These are phyloP conservation scores for Pollimyrus isidori DNA, from an alignment of 2,113 vertebrate species.

Conservation along the genomic window DNA sequence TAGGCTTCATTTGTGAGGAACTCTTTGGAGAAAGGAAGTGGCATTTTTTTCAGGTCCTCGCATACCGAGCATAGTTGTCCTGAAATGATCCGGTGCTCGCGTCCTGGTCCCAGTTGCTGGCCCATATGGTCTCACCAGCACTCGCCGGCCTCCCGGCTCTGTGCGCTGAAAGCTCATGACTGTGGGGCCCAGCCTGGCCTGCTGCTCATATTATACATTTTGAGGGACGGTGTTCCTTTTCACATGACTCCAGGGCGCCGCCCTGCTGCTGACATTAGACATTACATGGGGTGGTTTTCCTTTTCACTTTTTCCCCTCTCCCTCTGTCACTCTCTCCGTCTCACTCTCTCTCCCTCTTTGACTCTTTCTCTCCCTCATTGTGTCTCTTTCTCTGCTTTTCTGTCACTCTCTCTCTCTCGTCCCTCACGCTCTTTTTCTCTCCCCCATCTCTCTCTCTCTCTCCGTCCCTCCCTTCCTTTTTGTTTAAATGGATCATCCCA, in stretches of 20 bases:
- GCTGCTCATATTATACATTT: not conserved
- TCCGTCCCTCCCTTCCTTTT: not conserved
- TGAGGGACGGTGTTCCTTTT: not conserved
- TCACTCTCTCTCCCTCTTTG: not conserved
- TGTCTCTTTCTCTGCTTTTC: not conserved
- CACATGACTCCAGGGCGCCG: not conserved
- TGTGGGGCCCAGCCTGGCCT: not conserved
- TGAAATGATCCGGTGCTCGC: not conserved
- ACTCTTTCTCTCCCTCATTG: not conserved
- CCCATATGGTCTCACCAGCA: not conserved
- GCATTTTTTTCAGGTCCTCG: not conserved
- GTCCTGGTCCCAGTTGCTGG: not conserved
- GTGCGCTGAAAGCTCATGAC: not conserved
- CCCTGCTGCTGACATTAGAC: not conserved
- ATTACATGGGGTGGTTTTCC: not conserved
- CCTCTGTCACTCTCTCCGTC: not conserved
- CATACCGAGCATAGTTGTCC: not conserved
- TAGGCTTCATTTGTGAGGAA: not conserved
- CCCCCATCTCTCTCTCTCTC: not conserved
- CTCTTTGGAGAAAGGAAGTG: not conserved
- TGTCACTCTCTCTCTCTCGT: not conserved
- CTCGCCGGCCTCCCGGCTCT: not conserved
- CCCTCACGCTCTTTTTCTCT: not conserved
- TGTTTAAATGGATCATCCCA: not conserved
- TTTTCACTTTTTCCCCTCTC: not conserved